These are phyloP conservation scores for Rhinoraja longicauda DNA, from an alignment of 2,797 vertebrate genomes.

Conservation along the genomic window DNA sequence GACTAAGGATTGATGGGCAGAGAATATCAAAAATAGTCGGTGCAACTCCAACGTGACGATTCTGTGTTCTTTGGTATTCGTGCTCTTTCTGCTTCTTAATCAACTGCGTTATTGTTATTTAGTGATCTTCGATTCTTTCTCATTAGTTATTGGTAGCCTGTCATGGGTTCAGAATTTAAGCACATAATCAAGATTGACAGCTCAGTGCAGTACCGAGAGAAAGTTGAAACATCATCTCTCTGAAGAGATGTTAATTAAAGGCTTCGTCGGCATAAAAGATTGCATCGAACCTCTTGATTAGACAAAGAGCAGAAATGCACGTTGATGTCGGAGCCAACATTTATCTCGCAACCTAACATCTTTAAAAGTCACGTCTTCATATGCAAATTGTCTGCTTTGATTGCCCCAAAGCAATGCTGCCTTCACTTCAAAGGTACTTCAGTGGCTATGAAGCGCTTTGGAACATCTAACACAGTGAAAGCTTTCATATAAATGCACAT, in stretches of 20 bases:
- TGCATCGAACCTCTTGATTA: not conserved
- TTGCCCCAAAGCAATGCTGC: not conserved
- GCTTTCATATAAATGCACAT: not conserved
- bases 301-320: not conserved
- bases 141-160: not conserved
- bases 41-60: not conserved
- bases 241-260: not conserved
- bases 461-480: not conserved
- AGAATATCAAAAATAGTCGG: not conserved
- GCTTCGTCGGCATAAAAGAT: not conserved
- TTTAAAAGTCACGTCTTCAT: not conserved
- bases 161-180: not conserved
- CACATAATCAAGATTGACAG: not conserved
- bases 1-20: not conserved
- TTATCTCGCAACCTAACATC: not conserved
- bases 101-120: not conserved
- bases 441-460: not conserved
- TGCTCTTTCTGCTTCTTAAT: too few relatives aligned
- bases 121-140: not conserved
- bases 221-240: not conserved
- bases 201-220: not conserved
- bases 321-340: not conserved
- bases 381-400: not conserved
- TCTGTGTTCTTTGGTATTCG: not conserved
- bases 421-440: not conserved